Conservation (phyloP, 2,797 vertebrate species). For the Hephaestus fuliginosus region DNA sequence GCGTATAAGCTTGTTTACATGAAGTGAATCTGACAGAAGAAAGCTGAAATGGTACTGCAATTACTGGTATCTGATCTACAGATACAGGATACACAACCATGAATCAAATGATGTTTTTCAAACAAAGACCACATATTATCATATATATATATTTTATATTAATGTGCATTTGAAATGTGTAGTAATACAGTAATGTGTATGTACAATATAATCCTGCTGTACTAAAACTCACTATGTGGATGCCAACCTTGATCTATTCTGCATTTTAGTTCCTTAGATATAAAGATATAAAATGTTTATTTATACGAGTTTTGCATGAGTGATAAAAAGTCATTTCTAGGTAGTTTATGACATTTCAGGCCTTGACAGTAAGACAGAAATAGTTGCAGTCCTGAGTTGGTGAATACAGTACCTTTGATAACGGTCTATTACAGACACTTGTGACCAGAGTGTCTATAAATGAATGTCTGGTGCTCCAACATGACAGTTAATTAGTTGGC, state of each 20-base stretch:
- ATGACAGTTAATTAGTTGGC: not conserved
- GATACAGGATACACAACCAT: not conserved
- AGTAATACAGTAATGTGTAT: not conserved
- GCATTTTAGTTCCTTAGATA: not conserved
- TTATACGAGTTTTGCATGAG: not conserved
- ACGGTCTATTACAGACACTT: not conserved
- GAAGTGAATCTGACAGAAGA: not conserved
- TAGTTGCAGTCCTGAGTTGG: slow-evolving; percentile 66
- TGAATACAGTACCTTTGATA: slow-evolving; percentile 65
- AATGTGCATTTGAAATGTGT: not conserved
- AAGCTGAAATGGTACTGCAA: not conserved
- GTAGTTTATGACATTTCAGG: not conserved
- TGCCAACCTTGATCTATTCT: not conserved
- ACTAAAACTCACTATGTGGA: not conserved
- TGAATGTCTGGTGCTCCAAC: too few relatives aligned
- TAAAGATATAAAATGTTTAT: not conserved
- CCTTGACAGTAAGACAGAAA: not conserved
- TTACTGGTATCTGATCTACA: slow-evolving; percentile 1
- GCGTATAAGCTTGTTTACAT: not conserved
- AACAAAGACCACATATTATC: not conserved
- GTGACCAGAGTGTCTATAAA: slow-evolving; percentile 10
- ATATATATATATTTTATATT: too few relatives aligned
- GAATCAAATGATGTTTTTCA: not conserved
- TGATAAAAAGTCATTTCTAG: not conserved
- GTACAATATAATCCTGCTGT: not conserved